phyloP scores from a whole-genome alignment of 2,113 vertebrate genomes.

The Amphiprion ocellaris region DNA sequence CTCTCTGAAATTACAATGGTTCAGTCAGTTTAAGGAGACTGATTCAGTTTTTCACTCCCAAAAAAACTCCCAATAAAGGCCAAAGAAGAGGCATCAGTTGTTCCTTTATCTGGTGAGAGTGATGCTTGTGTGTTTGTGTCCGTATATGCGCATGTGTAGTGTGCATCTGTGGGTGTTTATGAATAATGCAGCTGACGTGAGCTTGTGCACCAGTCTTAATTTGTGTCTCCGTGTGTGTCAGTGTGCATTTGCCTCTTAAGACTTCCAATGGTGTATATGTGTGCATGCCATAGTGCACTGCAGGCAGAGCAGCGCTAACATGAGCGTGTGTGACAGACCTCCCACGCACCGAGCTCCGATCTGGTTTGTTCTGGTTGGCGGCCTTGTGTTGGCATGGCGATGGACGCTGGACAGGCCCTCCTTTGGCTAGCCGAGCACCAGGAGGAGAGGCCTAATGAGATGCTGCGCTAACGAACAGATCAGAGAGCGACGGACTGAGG shows the following conservation, averaged over 20 bases:
- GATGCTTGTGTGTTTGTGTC: neutral
- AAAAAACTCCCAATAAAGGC: slow-evolving; percentile 33
- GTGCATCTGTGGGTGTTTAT: slow-evolving; percentile 17
- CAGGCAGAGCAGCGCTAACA: slow-evolving; percentile 58
- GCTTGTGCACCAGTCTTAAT: slow-evolving; percentile 3
- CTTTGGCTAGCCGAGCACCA: slow-evolving; percentile 27
- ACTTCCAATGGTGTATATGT: slow-evolving; percentile 19
- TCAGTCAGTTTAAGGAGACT: slow-evolving; percentile 38
- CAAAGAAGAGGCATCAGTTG: neutral
- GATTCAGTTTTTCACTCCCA: neutral
- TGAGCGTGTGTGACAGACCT: slow-evolving; percentile 66
- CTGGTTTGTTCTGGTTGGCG: slow-evolving; percentile 66
- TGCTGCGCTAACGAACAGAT: slow-evolving; percentile 56
- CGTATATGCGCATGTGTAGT: neutral
- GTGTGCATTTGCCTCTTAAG: slow-evolving; percentile 19
- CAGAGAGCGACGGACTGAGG: slow-evolving; percentile 23
- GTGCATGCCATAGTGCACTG: slow-evolving; percentile 22
- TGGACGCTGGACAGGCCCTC: slow-evolving; percentile 44
- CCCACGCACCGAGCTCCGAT: slow-evolving; percentile 65
- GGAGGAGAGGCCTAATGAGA: slow-evolving; percentile 52
- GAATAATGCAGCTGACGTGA: slow-evolving; percentile 33
- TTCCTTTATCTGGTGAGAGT: neutral
- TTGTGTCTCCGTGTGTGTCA: slow-evolving; percentile 3
- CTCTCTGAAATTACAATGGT: slow-evolving; percentile 16
- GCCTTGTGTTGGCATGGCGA: slow-evolving; percentile 46